Base-by-base conservation (phyloP, 1,140 invertebrate genomes). In the Euura lappo region DNA sequence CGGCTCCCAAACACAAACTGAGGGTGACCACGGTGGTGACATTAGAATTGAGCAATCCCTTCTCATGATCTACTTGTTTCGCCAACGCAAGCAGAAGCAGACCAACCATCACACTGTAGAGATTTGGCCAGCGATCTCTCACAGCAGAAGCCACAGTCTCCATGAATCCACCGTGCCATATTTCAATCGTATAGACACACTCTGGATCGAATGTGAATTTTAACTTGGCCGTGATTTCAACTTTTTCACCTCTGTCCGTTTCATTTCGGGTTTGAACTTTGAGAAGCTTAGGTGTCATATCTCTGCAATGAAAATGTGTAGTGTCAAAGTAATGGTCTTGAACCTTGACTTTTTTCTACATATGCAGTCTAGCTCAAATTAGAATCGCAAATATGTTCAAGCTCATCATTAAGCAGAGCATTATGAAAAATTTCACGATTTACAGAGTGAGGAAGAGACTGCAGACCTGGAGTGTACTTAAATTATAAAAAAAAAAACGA, bases 171-270 rank as follows among this genome's bases (percentile, higher is more conserved):
- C 72, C 79, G 73, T 76, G 72, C 66, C 80, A 72, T 10, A 87
- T 71, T 46, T 76, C 74, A 71, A 93, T 86, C 72, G 79, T 79
- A 79, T 92, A 93, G 11, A 84, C 84, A 79, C 91, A 93, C 6
- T 83, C 77, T n/a, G 91, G 89, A 83, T 92, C 89, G 69, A 91
- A 79, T 67, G 87, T 89, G 13, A 93, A 71, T 75, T 85, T 87
- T 1, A 93, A 77, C 2, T 89, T 81, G 28, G 83, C 79, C 76
- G 82, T 78, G 65, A 79, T 71, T 4, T 77, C 77, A 28, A 82
- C 82, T 72, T 85, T 84, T 45, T 80, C 79, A 72, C 79, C 72
- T 75, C 75, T n/a, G 11, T 85, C 85, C 81, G 83, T 83, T 46
- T 84, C 75, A 73, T 79, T 78, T 71, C 87, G 83, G n/a, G 91